Evolutionary conservation across 2,113 vertebrate genomes (phyloP).

Genomic region (Mirza zaza): DNA sequence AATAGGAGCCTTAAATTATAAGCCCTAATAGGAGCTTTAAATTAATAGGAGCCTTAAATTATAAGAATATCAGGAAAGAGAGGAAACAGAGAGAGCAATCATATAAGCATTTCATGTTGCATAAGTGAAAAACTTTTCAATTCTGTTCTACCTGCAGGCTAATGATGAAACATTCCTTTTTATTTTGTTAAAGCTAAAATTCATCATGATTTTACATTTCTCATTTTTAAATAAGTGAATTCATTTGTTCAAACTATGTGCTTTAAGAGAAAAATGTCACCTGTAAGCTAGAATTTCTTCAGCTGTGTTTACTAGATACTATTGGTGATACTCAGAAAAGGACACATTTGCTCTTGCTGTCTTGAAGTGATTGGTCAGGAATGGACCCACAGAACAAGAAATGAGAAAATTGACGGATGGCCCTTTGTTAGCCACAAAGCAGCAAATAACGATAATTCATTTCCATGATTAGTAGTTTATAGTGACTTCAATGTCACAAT

Average conservation of each 20-base stretch:
- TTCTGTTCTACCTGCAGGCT: background rate
- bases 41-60: background rate
- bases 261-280: background rate
- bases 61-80: background rate
- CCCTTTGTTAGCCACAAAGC: background rate
- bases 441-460: background rate
- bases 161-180: background rate
- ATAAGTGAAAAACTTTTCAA: background rate
- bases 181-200: background rate
- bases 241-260: background rate
- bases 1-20: background rate
- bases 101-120: background rate
- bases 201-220: background rate
- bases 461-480: background rate
- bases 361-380: background rate
- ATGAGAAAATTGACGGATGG: background rate
- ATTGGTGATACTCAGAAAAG: background rate
- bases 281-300: background rate
- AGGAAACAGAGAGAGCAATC: background rate
- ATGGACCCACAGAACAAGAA: background rate
- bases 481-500: background rate
- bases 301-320: background rate
- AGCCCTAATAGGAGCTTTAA: background rate
- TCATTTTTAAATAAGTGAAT: constrained; percentile 48
- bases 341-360: background rate